Percentiles rank a stretch among this genome's conserved stretches.
phyloP scores from a whole-genome alignment of 64 coral and sea anemone genomes.

The Pachyseris speciosa region DNA sequence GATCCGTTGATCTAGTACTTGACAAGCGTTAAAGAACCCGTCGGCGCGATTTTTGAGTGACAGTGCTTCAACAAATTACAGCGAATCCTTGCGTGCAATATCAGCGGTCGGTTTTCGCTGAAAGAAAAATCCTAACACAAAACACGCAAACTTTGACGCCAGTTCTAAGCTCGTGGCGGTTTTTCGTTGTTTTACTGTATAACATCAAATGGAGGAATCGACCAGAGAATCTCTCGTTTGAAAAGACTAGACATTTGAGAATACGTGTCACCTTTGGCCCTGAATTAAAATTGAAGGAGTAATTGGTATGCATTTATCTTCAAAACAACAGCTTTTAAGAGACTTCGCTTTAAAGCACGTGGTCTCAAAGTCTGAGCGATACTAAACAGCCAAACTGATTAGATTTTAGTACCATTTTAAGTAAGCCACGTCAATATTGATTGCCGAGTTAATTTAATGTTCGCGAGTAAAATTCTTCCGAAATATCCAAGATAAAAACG shows the following conservation, averaged over 20 bases:
- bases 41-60: neutral
- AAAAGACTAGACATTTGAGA: neutral
- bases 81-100: neutral
- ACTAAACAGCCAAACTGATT: neutral
- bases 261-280: neutral
- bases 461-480: neutral
- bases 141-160: too few relatives aligned
- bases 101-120: too few relatives aligned
- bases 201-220: neutral
- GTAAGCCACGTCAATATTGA: neutral
- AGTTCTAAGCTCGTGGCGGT: too few relatives aligned
- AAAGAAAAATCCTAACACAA: too few relatives aligned
- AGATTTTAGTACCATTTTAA: neutral
- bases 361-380: neutral
- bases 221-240: neutral
- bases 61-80: neutral
- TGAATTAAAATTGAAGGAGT: conserved; percentile 15
- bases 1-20: neutral
- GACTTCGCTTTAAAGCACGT: conserved; percentile 11
- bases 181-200: neutral
- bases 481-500: neutral
- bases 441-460: neutral
- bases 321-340: conserved; percentile 18
- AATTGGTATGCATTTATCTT: conserved; percentile 32
- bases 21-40: neutral